Evolutionary conservation across 2,113 vertebrate genomes (phyloP), one percentile per base, ranked within the genome.

Genomic region (Erythrocebus patas): DNA sequence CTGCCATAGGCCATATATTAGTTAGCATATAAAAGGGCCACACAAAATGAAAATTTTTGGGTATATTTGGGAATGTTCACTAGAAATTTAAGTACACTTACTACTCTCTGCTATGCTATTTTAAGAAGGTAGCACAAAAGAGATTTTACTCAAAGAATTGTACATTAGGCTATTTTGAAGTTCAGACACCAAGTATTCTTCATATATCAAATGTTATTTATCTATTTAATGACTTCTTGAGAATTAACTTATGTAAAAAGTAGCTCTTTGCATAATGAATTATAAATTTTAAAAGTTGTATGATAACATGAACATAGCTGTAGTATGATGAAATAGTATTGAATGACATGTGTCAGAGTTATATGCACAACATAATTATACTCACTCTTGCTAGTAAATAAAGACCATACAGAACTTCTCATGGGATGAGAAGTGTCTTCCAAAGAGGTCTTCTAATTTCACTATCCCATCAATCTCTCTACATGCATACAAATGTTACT

Each of bases 21-120:
- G 66, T 2, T 1, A 88, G 86, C 20, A 55, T 30, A 68, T 59
- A 61, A 97, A 92, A 97, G 13, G 35, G 97, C 76, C 96, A 78
- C 95, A 75, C 12, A 66, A 30, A 48, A 75, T 83, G 27, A 43
- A 93, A 73, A 10, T 55, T 83, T 82, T 61, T 5, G 50, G 82
- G 32, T 50, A 40, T 52, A 40, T 72, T 83, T 86, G 23, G 79
- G 13, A 61, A 45, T 93, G 8, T 88, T 73, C 80, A 79, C 52
- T 52, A 75, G 81, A 82, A 85, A 73, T 66, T 50, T 78, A 96
- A 73, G 9, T 76, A 80, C 82, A 23, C 83, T 38, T 84, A 43
- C 4, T 87, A 9, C 57, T 92, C 61, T 55, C 30, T 89, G 20
- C 8, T 61, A 32, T 27, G 23, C 7, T 83, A 20, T 52, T 89